A percentile compares a stretch with the other conserved stretches of the same genome.
Evolutionary conservation across 2,113 vertebrate genomes (phyloP).

Genomic region (Ia io): DNA sequence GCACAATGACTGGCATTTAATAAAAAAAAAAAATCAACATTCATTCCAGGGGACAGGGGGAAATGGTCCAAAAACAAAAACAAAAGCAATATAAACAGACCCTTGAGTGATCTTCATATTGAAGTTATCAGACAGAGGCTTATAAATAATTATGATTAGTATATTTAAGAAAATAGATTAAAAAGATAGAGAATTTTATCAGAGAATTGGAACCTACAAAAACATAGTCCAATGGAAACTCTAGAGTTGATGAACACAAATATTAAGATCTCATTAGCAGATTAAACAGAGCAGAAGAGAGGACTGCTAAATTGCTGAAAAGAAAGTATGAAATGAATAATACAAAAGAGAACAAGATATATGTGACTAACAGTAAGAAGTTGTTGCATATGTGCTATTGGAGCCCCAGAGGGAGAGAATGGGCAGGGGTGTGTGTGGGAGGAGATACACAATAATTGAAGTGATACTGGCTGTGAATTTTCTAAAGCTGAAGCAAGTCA

Average conservation of each 20-base stretch:
- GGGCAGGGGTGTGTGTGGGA: rapidly evolving
- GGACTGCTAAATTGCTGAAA: neutral
- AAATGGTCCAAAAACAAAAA: neutral
- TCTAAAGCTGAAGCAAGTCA: neutral
- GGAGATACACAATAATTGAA: neutral
- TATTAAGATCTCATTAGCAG: neutral
- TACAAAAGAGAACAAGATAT: neutral
- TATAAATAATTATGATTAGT: neutral
- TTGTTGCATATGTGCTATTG: neutral
- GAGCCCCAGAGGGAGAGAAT: neutral
- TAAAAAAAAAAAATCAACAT: neutral
- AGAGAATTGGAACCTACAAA: neutral
- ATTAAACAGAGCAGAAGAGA: neutral
- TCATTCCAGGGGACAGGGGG: neutral
- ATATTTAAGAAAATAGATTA: constrained; percentile 5
- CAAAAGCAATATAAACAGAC: neutral
- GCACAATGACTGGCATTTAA: neutral
- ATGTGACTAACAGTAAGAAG: neutral
- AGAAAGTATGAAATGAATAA: neutral
- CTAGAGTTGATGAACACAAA: neutral
- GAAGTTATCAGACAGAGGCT: neutral
- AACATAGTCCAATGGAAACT: neutral
- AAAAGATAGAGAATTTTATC: neutral
- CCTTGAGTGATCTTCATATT: neutral
- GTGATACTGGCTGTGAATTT: neutral